phyloP scores from a whole-genome alignment of 1,140 invertebrate species.

The Psilanteris sp. region DNA sequence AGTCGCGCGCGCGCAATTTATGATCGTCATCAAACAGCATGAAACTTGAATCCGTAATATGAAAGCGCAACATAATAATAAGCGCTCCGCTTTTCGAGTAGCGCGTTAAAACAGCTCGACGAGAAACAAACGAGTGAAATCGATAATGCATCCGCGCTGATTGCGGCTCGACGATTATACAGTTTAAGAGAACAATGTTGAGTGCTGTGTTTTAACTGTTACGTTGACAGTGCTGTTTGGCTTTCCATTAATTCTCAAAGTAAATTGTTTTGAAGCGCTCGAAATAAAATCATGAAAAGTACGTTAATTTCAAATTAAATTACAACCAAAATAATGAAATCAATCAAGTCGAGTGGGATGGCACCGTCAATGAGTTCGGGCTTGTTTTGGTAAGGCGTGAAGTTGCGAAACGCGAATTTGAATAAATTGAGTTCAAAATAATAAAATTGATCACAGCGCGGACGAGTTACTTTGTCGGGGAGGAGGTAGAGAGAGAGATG shows the following conservation, averaged over 20 bases:
- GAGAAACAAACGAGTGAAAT: slow-evolving; percentile 63
- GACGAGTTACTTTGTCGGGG: neutral
- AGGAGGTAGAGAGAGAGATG: no score
- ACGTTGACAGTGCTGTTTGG: slow-evolving; percentile 59
- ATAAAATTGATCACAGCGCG: slow-evolving; percentile 13
- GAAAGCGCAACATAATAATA: slow-evolving; percentile 64
- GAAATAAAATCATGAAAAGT: slow-evolving; percentile 60
- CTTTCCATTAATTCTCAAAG: slow-evolving; percentile 62
- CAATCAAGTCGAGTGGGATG: slow-evolving; percentile 28
- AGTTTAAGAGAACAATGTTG: slow-evolving; percentile 63
- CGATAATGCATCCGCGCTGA: slow-evolving; percentile 62
- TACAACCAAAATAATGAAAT: slow-evolving; percentile 49
- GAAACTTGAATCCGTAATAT: slow-evolving; percentile 64
- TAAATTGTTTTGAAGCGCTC: slow-evolving; percentile 56
- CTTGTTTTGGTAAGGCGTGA: slow-evolving; percentile 21
- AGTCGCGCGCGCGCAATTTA: slow-evolving; percentile 50
- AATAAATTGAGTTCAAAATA: slow-evolving; percentile 11
- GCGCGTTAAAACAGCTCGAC: slow-evolving; percentile 61
- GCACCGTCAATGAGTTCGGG: neutral
- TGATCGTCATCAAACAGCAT: slow-evolving; percentile 62
- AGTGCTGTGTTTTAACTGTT: slow-evolving; percentile 61
- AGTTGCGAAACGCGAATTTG: slow-evolving; percentile 57
- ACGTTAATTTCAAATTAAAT: slow-evolving; percentile 57
- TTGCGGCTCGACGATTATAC: slow-evolving; percentile 59
- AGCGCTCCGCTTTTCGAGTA: slow-evolving; percentile 56